Percentiles rank a stretch among this genome's conserved stretches.
phyloP scores from a whole-genome alignment of 2,888 invertebrate species.

The Heliconius sara region DNA sequence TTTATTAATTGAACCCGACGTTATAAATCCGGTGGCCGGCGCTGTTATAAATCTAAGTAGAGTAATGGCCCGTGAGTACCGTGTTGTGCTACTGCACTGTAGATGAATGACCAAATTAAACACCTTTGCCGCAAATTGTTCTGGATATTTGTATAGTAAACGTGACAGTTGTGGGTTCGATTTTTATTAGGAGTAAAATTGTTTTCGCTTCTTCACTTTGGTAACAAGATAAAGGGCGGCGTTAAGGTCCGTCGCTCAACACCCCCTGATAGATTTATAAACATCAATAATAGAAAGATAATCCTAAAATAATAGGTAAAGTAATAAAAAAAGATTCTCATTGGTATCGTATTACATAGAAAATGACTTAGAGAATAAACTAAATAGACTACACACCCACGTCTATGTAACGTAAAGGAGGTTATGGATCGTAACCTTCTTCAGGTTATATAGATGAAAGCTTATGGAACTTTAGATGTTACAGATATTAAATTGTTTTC shows the following conservation, averaged over 20 bases:
- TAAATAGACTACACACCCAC: background rate
- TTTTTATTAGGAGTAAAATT: too few species aligned
- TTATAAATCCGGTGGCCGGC: slow-evolving; percentile 28
- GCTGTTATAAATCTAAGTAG: slow-evolving; percentile 31
- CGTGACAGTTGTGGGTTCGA: too few species aligned
- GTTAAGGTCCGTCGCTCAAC: background rate
- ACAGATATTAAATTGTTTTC: background rate
- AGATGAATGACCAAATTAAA: slow-evolving; percentile 32
- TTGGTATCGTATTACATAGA: background rate
- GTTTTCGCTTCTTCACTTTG: too few species aligned
- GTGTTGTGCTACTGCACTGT: slow-evolving; percentile 1
- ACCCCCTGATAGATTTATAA: too few species aligned
- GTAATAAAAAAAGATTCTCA: background rate
- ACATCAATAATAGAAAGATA: too few species aligned
- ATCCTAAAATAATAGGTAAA: background rate
- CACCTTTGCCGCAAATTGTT: background rate
- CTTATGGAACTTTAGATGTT: background rate
- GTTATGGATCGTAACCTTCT: too few species aligned
- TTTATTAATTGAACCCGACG: slow-evolving; percentile 3
- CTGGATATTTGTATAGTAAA: background rate
- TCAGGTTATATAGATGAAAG: background rate
- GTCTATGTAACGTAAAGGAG: background rate
- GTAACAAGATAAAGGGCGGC: background rate
- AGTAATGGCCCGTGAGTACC: slow-evolving; percentile 33
- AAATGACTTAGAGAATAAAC: background rate